Percentiles rank a stretch among this genome's conserved stretches.
phyloP scores from a whole-genome alignment of 2,888 invertebrate species.

The Stegana nigrithorax region DNA sequence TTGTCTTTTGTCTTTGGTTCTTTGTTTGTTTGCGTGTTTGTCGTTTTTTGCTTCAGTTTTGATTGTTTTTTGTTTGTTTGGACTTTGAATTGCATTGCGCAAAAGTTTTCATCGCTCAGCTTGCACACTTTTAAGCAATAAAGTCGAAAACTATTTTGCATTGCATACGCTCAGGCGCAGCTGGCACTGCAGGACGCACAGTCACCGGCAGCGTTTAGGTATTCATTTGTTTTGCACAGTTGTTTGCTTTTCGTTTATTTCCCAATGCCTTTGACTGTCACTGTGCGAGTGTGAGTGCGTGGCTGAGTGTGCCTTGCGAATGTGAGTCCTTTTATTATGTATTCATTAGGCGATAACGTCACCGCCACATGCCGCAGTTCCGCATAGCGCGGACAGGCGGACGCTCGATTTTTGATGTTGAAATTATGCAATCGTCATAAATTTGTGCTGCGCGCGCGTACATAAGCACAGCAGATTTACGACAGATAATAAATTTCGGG shows the following conservation, averaged over 20 bases:
- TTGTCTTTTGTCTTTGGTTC: background rate
- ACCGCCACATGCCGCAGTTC: background rate
- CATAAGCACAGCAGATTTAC: slow-evolving; percentile 3
- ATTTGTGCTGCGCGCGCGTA: background rate
- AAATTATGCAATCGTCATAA: slow-evolving; percentile 15
- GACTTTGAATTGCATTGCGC: background rate
- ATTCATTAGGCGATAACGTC: slow-evolving; percentile 1
- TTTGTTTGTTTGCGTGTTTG: too few species aligned
- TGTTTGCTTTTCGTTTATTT: background rate
- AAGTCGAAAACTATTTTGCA: slow-evolving; percentile 11
- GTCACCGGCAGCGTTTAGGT: too few species aligned
- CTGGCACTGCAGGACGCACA: too few species aligned
- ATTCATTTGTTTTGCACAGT: too few species aligned
- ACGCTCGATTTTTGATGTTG: background rate
- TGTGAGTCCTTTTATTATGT: background rate
- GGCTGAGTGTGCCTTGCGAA: background rate
- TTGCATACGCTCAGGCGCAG: too few species aligned
- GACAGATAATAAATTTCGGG: slow-evolving; percentile 2
- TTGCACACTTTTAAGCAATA: slow-evolving; percentile 4
- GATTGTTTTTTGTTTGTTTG: too few species aligned
- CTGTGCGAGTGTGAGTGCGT: background rate
- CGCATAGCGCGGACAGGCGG: background rate
- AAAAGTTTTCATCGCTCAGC: too few species aligned
- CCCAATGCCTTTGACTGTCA: background rate
- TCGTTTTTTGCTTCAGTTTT: too few species aligned